Conservation (phyloP, 2,113 vertebrate genomes). For the Sander vitreus region DNA sequence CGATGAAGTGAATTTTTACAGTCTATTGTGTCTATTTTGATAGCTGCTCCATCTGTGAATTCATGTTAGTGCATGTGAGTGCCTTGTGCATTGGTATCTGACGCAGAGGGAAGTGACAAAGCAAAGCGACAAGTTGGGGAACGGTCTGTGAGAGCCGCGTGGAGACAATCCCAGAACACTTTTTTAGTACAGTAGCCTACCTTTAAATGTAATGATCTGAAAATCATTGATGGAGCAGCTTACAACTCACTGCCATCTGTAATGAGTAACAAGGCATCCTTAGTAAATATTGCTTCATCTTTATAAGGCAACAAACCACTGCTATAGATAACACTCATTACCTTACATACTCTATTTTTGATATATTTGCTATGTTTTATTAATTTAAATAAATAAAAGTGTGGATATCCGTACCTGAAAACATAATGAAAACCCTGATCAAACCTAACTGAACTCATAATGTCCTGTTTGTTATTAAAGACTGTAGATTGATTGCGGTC, state of each 20-base stretch:
- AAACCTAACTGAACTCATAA: not conserved
- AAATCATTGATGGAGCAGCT: not conserved
- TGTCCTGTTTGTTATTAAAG: not conserved
- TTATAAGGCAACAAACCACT: not conserved
- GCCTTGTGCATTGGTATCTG: too few relatives aligned
- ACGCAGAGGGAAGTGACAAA: too few relatives aligned
- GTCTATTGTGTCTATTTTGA: too few relatives aligned
- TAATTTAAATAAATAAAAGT: conserved; percentile 19
- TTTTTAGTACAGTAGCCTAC: too few relatives aligned
- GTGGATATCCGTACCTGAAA: not conserved
- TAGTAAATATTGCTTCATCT: not conserved
- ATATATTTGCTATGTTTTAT: conserved; percentile 46
- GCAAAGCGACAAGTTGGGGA: too few relatives aligned
- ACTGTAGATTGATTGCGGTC: not conserved
- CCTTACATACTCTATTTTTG: conserved; percentile 43
- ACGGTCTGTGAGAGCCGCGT: too few relatives aligned
- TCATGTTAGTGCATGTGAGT: too few relatives aligned
- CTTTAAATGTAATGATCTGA: not conserved
- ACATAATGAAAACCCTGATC: not conserved
- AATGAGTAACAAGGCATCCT: not conserved
- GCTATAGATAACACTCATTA: conserved; percentile 3
- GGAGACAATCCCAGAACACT: too few relatives aligned
- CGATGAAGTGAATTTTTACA: too few relatives aligned
- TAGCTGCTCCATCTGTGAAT: too few relatives aligned
- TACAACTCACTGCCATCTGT: not conserved